Conservation (phyloP, 2,113 vertebrate species). For the Tor tambroides region DNA sequence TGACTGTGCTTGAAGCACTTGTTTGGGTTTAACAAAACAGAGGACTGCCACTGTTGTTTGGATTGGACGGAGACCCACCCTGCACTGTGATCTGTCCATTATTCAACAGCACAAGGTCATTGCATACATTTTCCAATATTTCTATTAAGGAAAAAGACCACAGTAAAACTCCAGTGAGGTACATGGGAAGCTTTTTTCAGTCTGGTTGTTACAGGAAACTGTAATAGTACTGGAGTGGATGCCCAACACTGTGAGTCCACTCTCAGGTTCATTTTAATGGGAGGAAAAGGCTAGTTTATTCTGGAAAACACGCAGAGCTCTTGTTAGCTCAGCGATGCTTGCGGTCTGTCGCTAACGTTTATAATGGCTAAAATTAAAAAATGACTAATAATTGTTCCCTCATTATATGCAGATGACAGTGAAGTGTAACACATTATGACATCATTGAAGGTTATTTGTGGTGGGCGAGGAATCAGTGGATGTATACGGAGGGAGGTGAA, state of each 20-base stretch:
- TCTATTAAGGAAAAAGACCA: background rate
- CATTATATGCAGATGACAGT: constrained; percentile 29
- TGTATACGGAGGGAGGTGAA: background rate
- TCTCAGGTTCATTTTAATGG: background rate
- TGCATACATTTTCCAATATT: background rate
- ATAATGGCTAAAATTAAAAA: constrained; percentile 1
- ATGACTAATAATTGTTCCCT: constrained; percentile 1
- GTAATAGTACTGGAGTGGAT: background rate
- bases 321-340: constrained; percentile 24
- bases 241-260: constrained; percentile 1
- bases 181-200: constrained; percentile 14
- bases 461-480: constrained; percentile 18
- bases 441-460: constrained; percentile 28
- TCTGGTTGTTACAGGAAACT: constrained; percentile 17
- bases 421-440: constrained; percentile 20
- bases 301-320: constrained; percentile 23
- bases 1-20: constrained; percentile 44
- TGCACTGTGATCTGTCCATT: background rate
- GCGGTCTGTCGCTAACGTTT: background rate
- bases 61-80: constrained; percentile 18
- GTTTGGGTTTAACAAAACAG: constrained; percentile 9
- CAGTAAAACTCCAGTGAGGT: constrained; percentile 1
- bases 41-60: background rate
- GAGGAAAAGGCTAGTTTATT: constrained; percentile 29
- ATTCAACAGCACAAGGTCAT: background rate